Conservation (phyloP, 2,113 vertebrate genomes). For the Embiotoca jacksoni region DNA sequence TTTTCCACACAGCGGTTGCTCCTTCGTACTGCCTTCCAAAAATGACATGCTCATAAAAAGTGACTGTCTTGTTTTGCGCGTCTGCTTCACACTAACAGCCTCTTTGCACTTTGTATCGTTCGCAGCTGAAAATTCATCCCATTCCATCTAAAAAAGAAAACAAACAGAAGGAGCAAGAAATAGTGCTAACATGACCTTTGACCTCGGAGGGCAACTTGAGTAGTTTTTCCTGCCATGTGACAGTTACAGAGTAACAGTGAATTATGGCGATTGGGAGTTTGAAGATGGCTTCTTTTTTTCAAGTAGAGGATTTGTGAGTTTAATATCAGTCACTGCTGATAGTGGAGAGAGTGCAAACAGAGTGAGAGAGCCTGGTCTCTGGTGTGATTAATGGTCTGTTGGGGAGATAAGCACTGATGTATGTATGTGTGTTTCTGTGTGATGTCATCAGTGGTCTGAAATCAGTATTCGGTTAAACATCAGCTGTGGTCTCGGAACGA, state of each 20-base stretch:
- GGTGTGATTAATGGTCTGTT: slow-evolving; percentile 29
- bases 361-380: slow-evolving; percentile 25
- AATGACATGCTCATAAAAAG: too few species aligned
- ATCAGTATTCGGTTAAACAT: slow-evolving; percentile 12
- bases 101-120: neutral
- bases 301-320: slow-evolving; percentile 13
- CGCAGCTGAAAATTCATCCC: neutral
- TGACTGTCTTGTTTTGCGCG: neutral
- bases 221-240: neutral
- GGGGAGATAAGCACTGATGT: slow-evolving; percentile 27
- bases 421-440: slow-evolving; percentile 23
- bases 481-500: neutral
- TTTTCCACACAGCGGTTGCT: neutral
- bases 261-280: neutral
- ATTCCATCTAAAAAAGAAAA: slow-evolving; percentile 22
- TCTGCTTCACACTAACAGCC: neutral
- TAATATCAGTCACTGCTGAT: slow-evolving; percentile 2
- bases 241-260: neutral
- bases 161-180: slow-evolving; percentile 25
- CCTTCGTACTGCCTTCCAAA: too few species aligned
- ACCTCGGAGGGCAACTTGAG: slow-evolving; percentile 8
- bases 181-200: slow-evolving; percentile 43
- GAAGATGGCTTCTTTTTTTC: neutral
- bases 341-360: slow-evolving; percentile 24
- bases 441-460: slow-evolving; percentile 11